Evolutionary conservation across 2,797 vertebrate genomes (phyloP).

Genomic region (Lutjanus campechanus): DNA sequence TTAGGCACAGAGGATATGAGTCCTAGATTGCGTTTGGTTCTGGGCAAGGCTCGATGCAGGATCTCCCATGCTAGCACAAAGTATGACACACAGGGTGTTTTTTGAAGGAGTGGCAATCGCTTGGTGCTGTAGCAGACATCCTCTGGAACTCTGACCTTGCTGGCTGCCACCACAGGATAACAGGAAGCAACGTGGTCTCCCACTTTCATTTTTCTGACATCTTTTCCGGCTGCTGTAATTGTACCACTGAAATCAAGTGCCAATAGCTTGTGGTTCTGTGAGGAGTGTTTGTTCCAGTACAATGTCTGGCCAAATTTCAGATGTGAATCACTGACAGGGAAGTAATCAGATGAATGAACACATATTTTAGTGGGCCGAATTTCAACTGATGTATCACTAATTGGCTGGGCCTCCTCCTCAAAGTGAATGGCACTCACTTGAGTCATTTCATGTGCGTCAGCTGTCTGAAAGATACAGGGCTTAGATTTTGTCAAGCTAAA

Average conservation of each 20-base stretch:
- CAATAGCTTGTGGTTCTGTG: slow-evolving; percentile 83
- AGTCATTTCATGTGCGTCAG: slow-evolving; percentile 75
- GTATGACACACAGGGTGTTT: slow-evolving; percentile 87
- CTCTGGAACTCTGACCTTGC: slow-evolving; percentile 83
- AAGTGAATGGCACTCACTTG: slow-evolving; percentile 78
- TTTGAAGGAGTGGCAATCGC: slow-evolving; percentile 82
- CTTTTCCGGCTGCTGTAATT: slow-evolving; percentile 80
- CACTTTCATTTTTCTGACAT: slow-evolving; percentile 85
- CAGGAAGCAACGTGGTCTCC: slow-evolving; percentile 87
- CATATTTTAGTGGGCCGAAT: slow-evolving; percentile 83
- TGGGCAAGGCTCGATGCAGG: slow-evolving; percentile 79
- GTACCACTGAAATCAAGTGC: slow-evolving; percentile 87
- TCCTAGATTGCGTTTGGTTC: slow-evolving; percentile 75
- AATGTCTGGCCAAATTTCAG: slow-evolving; percentile 83
- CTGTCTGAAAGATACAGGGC: slow-evolving; percentile 83
- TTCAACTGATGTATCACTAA: slow-evolving; percentile 76
- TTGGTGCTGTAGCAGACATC: slow-evolving; percentile 86
- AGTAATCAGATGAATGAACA: slow-evolving; percentile 89
- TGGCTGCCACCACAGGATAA: slow-evolving; percentile 85
- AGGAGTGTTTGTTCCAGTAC: slow-evolving; percentile 86
- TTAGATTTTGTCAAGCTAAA: slow-evolving; percentile 50
- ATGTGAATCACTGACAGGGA: slow-evolving; percentile 85
- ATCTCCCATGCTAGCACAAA: slow-evolving; percentile 89
- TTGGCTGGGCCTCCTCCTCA: slow-evolving; percentile 22
- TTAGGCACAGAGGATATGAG: slow-evolving; percentile 75